Percentiles rank a stretch among this genome's conserved stretches.
Conservation (phyloP, 2,888 invertebrate species). For the Melanostoma mellinum region DNA sequence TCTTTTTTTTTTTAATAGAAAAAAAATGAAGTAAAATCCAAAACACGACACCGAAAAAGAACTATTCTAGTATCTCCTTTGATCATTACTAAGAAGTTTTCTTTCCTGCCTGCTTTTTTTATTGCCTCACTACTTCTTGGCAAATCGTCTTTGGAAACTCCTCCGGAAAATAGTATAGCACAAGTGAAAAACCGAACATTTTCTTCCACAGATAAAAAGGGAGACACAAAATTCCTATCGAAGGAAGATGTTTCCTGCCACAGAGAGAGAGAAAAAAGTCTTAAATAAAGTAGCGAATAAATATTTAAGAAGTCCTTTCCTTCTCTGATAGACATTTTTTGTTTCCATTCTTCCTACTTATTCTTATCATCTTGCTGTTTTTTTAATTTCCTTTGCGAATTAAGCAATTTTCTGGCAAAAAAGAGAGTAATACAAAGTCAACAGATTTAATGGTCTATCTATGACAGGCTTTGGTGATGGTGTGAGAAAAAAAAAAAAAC, state of each 20-base stretch:
- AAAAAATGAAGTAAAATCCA: slow-evolving; percentile 18
- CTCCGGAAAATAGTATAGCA: not conserved
- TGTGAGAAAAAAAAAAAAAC: slow-evolving; percentile 11
- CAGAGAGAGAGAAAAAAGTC: not conserved
- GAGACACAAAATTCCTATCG: slow-evolving; percentile 56
- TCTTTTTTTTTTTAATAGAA: not conserved
- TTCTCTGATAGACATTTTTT: slow-evolving; percentile 24
- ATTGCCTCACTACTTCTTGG: not conserved
- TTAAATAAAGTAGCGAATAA: slow-evolving; percentile 57
- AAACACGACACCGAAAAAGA: not conserved
- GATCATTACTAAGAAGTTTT: slow-evolving; percentile 55
- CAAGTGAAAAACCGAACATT: slow-evolving; percentile 5
- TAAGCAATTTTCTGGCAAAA: slow-evolving; percentile 55
- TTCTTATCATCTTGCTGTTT: not conserved
- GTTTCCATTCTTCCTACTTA: not conserved
- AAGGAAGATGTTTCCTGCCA: not conserved
- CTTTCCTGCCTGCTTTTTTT: slow-evolving; percentile 23
- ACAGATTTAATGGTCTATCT: slow-evolving; percentile 50
- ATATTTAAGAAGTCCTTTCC: slow-evolving; percentile 56
- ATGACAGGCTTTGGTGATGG: slow-evolving; percentile 17
- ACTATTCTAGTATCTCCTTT: slow-evolving; percentile 41
- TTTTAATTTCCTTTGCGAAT: slow-evolving; percentile 58
- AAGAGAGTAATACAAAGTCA: slow-evolving; percentile 47
- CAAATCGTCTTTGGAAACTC: slow-evolving; percentile 15
- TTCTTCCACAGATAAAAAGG: slow-evolving; percentile 26